phyloP scores from a whole-genome alignment of 2,888 invertebrate genomes.

The Invenusta paracnida region DNA sequence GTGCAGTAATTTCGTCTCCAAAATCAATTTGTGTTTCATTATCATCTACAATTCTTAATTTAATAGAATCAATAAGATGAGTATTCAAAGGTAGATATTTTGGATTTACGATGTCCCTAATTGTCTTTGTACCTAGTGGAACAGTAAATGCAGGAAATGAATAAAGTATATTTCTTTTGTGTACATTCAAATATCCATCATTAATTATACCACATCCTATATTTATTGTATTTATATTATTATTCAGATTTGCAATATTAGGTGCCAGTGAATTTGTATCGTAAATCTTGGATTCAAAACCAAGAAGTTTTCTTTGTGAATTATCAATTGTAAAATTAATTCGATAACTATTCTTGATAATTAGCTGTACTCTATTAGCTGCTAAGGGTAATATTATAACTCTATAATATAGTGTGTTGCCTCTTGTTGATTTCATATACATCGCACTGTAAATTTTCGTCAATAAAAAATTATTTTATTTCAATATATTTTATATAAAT shows the following conservation, averaged over 20 bases:
- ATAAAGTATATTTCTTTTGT: neutral
- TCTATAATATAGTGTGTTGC: too few species aligned
- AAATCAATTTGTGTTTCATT: neutral
- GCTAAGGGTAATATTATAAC: neutral
- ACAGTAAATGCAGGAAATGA: neutral
- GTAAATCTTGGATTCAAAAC: neutral
- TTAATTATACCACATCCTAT: neutral
- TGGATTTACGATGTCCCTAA: neutral
- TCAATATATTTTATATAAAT: too few species aligned
- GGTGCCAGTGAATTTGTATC: neutral
- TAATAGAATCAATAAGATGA: neutral
- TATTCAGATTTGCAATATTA: neutral
- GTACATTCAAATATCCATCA: neutral
- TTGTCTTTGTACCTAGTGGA: neutral
- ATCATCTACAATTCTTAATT: neutral
- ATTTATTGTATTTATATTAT: neutral
- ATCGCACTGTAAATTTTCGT: too few species aligned
- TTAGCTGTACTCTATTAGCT: neutral
- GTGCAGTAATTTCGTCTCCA: neutral
- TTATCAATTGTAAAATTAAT: conserved; percentile 24
- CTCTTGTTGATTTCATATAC: too few species aligned
- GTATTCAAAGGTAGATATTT: neutral
- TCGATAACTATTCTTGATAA: neutral
- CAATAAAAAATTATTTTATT: too few species aligned
- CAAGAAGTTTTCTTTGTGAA: neutral